Conservation (phyloP, 1,140 invertebrate genomes). For the Teleogryllus occipitalis region DNA sequence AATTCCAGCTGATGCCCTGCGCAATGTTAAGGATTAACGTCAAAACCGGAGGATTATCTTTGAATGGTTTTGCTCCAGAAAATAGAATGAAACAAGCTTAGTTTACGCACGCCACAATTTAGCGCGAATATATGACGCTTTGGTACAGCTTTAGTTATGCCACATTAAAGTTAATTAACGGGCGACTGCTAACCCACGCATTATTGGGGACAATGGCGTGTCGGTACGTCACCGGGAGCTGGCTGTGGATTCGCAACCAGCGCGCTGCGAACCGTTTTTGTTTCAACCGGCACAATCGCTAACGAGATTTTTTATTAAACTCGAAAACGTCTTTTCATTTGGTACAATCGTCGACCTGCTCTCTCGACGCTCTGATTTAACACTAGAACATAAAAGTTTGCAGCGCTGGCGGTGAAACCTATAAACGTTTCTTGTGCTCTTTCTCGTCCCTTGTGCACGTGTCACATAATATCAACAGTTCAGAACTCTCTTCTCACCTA, state of each 20-base stretch:
- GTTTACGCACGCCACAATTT: neutral
- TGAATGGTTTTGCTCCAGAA: constrained; percentile 4
- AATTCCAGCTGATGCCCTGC: neutral
- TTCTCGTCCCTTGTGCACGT: no score
- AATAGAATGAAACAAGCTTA: constrained; percentile 5
- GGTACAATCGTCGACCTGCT: neutral
- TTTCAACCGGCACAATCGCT: neutral
- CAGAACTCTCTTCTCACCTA: no score
- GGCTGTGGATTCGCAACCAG: neutral
- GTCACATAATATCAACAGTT: no score
- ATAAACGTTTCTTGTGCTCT: neutral
- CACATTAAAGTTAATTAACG: constrained; percentile 5
- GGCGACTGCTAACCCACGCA: neutral
- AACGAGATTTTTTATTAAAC: constrained; percentile 1
- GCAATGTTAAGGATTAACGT: neutral
- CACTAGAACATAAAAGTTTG: neutral
- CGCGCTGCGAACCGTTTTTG: neutral
- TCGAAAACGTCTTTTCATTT: constrained; percentile 1
- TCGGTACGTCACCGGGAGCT: neutral
- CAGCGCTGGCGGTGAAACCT: neutral
- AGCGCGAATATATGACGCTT: constrained; percentile 1
- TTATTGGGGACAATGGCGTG: neutral
- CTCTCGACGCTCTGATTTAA: neutral
- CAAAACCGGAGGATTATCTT: constrained; percentile 1
- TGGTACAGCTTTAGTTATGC: neutral